A percentile compares a stretch with the other conserved stretches of the same genome.
Conservation (phyloP, 2,888 invertebrate genomes). For the Ophion slaviceki region DNA sequence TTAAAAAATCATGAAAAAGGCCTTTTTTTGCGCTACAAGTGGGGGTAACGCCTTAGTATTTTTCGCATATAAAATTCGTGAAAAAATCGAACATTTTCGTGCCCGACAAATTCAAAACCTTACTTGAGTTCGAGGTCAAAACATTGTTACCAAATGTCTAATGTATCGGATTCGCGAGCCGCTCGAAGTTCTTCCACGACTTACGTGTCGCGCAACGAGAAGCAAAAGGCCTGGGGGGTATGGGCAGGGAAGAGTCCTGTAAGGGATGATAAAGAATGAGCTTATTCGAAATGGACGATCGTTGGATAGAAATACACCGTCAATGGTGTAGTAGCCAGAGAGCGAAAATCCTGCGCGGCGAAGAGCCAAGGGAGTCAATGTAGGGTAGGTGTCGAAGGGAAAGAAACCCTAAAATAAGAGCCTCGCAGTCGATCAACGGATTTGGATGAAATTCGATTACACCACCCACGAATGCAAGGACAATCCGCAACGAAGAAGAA, state of each 20-base stretch:
- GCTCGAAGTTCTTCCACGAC: too few relatives aligned
- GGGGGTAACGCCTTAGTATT: too few relatives aligned
- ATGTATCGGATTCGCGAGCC: too few relatives aligned
- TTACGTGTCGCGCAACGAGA: too few relatives aligned
- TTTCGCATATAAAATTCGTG: too few relatives aligned
- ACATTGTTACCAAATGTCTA: too few relatives aligned
- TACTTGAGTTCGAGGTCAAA: too few relatives aligned
- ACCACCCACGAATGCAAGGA: not conserved
- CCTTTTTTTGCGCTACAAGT: too few relatives aligned
- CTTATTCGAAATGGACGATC: slow-evolving; percentile 31
- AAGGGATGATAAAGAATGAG: slow-evolving; percentile 30
- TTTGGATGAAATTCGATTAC: slow-evolving; percentile 57
- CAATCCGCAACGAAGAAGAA: not conserved
- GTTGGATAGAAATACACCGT: not conserved
- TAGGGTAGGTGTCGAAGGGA: slow-evolving; percentile 1
- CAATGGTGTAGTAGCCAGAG: not conserved
- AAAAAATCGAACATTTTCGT: too few relatives aligned
- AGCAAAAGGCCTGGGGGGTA: not conserved
- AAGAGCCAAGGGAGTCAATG: not conserved
- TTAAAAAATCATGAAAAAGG: too few relatives aligned
- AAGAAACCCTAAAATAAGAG: not conserved
- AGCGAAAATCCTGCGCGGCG: not conserved
- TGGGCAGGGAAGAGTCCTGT: not conserved
- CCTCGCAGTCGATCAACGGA: slow-evolving; percentile 45
- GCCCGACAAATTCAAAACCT: too few relatives aligned